Evolutionary conservation across 2,797 vertebrate species (phyloP).

Genomic region (Poliocrania exsul): DNA sequence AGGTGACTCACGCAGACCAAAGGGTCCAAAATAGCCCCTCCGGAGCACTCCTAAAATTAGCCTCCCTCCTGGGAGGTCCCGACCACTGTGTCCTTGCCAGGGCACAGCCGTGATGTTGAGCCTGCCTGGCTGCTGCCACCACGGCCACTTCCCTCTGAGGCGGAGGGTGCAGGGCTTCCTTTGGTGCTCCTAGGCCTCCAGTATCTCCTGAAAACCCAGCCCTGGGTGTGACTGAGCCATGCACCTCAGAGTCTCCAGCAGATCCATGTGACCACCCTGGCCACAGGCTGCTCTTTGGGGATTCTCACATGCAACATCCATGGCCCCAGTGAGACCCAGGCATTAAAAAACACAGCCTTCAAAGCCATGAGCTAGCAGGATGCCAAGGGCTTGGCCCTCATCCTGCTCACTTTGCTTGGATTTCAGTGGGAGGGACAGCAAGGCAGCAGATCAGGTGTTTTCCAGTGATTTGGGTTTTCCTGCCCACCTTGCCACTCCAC

Average conservation of each 20-base stretch:
- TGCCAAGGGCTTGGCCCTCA: neutral
- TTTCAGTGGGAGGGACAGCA: neutral
- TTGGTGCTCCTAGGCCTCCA: neutral
- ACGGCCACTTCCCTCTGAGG: fast-evolving
- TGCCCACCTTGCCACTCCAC: neutral
- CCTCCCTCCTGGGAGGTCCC: slow-evolving; percentile 30
- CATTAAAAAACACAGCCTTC: neutral
- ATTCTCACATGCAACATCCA: fast-evolving
- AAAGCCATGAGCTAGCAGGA: fast-evolving
- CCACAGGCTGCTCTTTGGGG: neutral
- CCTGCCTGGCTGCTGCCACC: neutral
- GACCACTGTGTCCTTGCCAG: slow-evolving; percentile 43
- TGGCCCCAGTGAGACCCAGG: fast-evolving
- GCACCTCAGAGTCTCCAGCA: neutral
- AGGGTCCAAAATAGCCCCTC: slow-evolving; percentile 66
- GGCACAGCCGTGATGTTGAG: neutral
- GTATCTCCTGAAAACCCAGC: neutral
- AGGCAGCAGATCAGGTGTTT: neutral
- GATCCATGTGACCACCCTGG: fast-evolving
- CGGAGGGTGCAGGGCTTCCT: fast-evolving
- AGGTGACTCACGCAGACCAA: slow-evolving; percentile 61
- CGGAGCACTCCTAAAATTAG: slow-evolving; percentile 63
- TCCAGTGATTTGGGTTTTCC: neutral
- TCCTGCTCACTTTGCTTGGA: neutral
- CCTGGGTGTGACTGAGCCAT: fast-evolving